A percentile compares a stretch with the other conserved stretches of the same genome.
Conservation (phyloP, 2,888 invertebrate species). For the Hirtodrosophila confusa region DNA sequence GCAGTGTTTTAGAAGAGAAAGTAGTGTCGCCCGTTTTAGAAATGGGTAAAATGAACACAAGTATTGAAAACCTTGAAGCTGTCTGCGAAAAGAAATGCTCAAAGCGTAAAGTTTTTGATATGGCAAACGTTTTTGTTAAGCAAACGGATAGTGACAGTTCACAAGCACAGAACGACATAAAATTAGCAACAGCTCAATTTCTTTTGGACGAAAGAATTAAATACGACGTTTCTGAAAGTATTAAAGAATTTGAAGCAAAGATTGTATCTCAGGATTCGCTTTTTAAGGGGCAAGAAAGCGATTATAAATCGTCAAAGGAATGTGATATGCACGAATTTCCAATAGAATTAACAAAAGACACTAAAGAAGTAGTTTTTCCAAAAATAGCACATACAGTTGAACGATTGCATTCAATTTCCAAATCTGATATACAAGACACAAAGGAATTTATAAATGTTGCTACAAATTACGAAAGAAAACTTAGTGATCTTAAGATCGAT, state of each 20-base stretch:
- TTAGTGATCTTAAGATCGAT: slow-evolving; percentile 33
- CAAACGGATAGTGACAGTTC: slow-evolving; percentile 9
- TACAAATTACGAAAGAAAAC: slow-evolving; percentile 50
- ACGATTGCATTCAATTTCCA: slow-evolving; percentile 52
- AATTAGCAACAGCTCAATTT: slow-evolving; percentile 55
- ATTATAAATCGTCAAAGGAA: slow-evolving; percentile 37
- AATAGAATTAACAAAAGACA: slow-evolving; percentile 31
- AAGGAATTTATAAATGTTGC: slow-evolving; percentile 49
- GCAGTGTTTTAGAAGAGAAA: slow-evolving; percentile 34
- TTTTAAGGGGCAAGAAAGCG: slow-evolving; percentile 17
- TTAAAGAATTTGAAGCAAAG: slow-evolving; percentile 41
- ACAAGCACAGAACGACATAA: slow-evolving; percentile 28
- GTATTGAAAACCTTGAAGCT: slow-evolving; percentile 64
- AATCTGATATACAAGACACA: slow-evolving; percentile 54
- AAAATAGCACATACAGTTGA: slow-evolving; percentile 44
- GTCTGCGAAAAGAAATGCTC: slow-evolving; percentile 76
- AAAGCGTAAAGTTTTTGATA: slow-evolving; percentile 65
- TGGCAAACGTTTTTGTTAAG: slow-evolving; percentile 61
- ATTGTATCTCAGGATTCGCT: slow-evolving; percentile 19
- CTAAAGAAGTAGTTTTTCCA: slow-evolving; percentile 54
- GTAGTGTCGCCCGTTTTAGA: slow-evolving; percentile 44
- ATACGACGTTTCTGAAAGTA: slow-evolving; percentile 32
- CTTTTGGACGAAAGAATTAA: slow-evolving; percentile 49
- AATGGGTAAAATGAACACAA: slow-evolving; percentile 30
- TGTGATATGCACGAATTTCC: slow-evolving; percentile 72